These are phyloP conservation scores for Nyleta sp. DNA, from an alignment of 2,888 invertebrate genomes.

Conservation along the genomic window DNA sequence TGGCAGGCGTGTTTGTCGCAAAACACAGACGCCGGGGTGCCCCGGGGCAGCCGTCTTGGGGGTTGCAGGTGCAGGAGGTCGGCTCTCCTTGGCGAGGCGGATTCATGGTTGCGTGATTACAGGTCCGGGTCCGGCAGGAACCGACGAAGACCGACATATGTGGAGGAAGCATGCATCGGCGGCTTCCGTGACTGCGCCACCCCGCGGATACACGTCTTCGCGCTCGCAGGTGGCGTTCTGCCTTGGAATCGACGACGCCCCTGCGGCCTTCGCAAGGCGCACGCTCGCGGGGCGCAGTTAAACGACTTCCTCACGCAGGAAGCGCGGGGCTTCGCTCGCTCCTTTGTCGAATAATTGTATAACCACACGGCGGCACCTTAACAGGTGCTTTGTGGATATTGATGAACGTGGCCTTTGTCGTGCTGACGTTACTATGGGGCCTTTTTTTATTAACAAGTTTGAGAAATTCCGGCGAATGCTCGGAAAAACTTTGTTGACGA, in stretches of 20 bases:
- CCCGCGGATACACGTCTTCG: slow-evolving; percentile 75
- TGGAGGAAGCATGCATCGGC: slow-evolving; percentile 78
- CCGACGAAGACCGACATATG: slow-evolving; percentile 74
- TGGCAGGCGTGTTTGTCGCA: slow-evolving; percentile 11
- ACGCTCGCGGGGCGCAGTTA: slow-evolving; percentile 36
- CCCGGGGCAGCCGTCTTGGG: slow-evolving; percentile 76
- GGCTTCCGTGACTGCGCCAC: slow-evolving; percentile 71
- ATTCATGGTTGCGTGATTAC: slow-evolving; percentile 81
- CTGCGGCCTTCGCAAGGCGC: slow-evolving; percentile 28
- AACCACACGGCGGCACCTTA: slow-evolving; percentile 38
- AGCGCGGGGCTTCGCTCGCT: slow-evolving; percentile 45
- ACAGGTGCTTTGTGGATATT: slow-evolving; percentile 51
- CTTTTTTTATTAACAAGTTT: background rate
- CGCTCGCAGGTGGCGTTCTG: slow-evolving; percentile 75
- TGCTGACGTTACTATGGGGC: background rate
- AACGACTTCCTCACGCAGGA: slow-evolving; percentile 52
- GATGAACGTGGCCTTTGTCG: slow-evolving; percentile 31
- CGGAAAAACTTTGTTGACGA: no score
- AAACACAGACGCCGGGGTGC: slow-evolving; percentile 39
- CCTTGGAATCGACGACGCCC: slow-evolving; percentile 34
- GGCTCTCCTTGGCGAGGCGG: slow-evolving; percentile 76
- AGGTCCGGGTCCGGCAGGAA: slow-evolving; percentile 65
- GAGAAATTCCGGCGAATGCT: no score
- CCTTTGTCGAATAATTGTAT: slow-evolving; percentile 40
- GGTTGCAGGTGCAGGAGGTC: slow-evolving; percentile 80